Percentiles rank a stretch among this genome's conserved stretches.
These are phyloP conservation scores for Astreopora myriophthalma DNA, from an alignment of 64 coral and sea anemone genomes.

Conservation along the genomic window DNA sequence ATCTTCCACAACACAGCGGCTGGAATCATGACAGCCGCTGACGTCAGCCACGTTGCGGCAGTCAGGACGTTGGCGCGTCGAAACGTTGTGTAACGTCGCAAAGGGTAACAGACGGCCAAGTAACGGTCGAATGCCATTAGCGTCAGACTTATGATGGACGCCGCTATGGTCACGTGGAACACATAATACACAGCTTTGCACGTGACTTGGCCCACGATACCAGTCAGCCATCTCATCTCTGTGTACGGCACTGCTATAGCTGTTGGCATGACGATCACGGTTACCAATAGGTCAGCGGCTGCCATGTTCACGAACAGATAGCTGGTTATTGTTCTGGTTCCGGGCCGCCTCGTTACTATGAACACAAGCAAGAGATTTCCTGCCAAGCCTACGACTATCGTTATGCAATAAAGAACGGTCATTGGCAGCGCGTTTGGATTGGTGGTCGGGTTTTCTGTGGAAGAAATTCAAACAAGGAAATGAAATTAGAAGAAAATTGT, in stretches of 20 bases:
- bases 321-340: neutral
- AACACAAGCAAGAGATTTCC: slow-evolving; percentile 9
- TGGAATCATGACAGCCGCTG: neutral
- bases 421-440: neutral
- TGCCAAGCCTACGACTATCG: neutral
- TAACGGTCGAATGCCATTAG: slow-evolving; percentile 12
- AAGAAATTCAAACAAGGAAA: neutral
- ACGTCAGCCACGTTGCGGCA: neutral
- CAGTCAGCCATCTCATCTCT: neutral
- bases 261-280: neutral
- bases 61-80: neutral
- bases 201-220: neutral
- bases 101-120: neutral
- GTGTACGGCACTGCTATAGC: neutral
- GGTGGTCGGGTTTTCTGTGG: neutral
- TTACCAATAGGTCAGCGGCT: neutral
- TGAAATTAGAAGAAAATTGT: too few species aligned
- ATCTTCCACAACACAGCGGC: neutral
- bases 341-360: neutral
- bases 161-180: neutral
- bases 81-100: neutral
- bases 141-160: neutral
- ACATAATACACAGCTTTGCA: neutral
- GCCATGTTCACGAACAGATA: slow-evolving; percentile 37
- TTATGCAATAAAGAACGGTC: neutral